phyloP scores from a whole-genome alignment of 1,140 invertebrate species.

The Heliothis virescens region DNA sequence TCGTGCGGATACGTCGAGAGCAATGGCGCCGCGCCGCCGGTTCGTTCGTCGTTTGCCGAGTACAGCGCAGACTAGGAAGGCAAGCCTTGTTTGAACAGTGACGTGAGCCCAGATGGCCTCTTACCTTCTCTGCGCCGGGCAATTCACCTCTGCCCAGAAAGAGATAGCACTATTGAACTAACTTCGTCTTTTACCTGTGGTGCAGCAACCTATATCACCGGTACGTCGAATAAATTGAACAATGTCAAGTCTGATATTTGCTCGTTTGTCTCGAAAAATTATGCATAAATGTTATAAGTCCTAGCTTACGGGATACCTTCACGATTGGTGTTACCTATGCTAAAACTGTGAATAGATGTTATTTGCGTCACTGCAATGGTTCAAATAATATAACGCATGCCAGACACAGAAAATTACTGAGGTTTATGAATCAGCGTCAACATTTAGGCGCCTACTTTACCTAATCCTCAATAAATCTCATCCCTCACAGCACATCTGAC shows the following conservation, averaged over 20 bases:
- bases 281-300: slow-evolving; percentile 71
- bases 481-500: background rate
- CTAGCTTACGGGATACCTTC: slow-evolving; percentile 9
- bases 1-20: slow-evolving; percentile 78
- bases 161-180: slow-evolving; percentile 60
- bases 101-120: slow-evolving; percentile 64
- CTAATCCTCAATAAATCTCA: background rate
- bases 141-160: slow-evolving; percentile 46
- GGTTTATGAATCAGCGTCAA: background rate
- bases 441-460: too few relatives aligned
- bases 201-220: slow-evolving; percentile 84
- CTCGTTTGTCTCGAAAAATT: slow-evolving; percentile 70
- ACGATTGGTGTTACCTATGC: slow-evolving; percentile 11
- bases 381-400: slow-evolving; percentile 1
- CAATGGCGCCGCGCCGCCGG: slow-evolving; percentile 77
- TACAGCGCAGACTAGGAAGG: slow-evolving; percentile 75
- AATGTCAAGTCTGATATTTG: slow-evolving; percentile 80
- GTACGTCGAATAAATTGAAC: slow-evolving; percentile 69
- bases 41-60: slow-evolving; percentile 75
- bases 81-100: slow-evolving; percentile 82
- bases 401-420: slow-evolving; percentile 9
- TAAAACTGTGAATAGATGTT: slow-evolving; percentile 4
- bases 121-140: slow-evolving; percentile 58
- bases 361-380: slow-evolving; percentile 28
- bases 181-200: slow-evolving; percentile 68